phyloP scores from a whole-genome alignment of 2,888 invertebrate genomes.

The Argynnis bischoffii region DNA sequence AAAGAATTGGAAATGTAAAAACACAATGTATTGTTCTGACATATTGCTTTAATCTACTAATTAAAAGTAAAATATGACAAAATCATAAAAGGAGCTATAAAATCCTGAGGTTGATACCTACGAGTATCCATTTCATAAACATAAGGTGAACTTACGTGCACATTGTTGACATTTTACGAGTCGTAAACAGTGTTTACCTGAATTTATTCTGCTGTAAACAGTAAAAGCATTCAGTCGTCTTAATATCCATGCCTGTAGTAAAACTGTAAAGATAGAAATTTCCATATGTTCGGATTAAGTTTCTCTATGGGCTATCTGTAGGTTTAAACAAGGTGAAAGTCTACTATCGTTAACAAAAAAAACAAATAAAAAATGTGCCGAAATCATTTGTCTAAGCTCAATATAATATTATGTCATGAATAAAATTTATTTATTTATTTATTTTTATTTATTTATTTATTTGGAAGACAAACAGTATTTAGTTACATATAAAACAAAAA shows the following conservation, averaged over 20 bases:
- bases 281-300: too few relatives aligned
- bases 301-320: too few relatives aligned
- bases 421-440: too few relatives aligned
- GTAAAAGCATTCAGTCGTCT: not conserved
- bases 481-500: too few relatives aligned
- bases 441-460: too few relatives aligned
- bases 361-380: too few relatives aligned
- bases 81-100: constrained; percentile 15
- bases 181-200: constrained; percentile 51
- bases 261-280: too few relatives aligned
- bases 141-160: constrained; percentile 41
- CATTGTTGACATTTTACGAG: constrained; percentile 66
- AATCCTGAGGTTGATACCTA: constrained; percentile 52
- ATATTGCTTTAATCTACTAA: constrained; percentile 9
- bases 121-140: constrained; percentile 47
- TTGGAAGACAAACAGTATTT: too few relatives aligned
- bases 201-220: constrained; percentile 6
- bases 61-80: constrained; percentile 15
- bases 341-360: too few relatives aligned
- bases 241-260: not conserved
- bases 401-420: too few relatives aligned
- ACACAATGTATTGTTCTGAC: not conserved
- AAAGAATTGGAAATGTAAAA: not conserved
- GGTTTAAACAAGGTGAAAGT: too few relatives aligned
- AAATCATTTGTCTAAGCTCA: too few relatives aligned